Percentiles rank a stretch among this genome's conserved stretches.
Evolutionary conservation across 2,113 vertebrate species (phyloP).

Genomic region (Tamias sibiricus): DNA sequence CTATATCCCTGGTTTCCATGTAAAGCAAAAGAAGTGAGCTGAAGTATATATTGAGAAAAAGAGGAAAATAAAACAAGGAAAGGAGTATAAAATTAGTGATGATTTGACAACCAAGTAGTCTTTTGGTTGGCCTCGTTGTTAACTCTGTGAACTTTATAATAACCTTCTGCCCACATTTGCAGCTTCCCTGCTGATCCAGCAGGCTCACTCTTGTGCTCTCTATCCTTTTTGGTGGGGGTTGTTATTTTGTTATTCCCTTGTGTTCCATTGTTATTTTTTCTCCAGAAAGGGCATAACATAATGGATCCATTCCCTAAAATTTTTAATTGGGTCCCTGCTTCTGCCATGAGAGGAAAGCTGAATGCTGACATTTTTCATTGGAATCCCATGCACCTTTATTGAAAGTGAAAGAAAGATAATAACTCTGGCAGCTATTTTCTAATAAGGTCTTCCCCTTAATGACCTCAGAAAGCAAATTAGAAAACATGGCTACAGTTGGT

Average conservation of each 20-base stretch:
- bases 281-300: constrained; percentile 59
- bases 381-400: constrained; percentile 75
- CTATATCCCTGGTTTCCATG: background rate
- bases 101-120: constrained; percentile 30
- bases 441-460: constrained; percentile 74
- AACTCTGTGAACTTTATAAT: constrained; percentile 52
- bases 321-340: constrained; percentile 82
- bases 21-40: constrained; percentile 15
- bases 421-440: constrained; percentile 76
- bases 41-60: background rate
- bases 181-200: constrained; percentile 55
- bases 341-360: constrained; percentile 58
- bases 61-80: background rate
- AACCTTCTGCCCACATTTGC: background rate
- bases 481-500: constrained; percentile 75
- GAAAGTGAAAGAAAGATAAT: constrained; percentile 82
- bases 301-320: constrained; percentile 65
- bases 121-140: constrained; percentile 28
- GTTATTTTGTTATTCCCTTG: constrained; percentile 73
- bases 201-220: background rate
- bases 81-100: constrained; percentile 47
- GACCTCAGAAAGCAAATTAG: constrained; percentile 78
- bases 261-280: constrained; percentile 50
- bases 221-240: constrained; percentile 53
- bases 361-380: constrained; percentile 74